These are phyloP conservation scores for Drosophila nannoptera DNA, from an alignment of 1,140 invertebrate genomes.

Conservation along the genomic window DNA sequence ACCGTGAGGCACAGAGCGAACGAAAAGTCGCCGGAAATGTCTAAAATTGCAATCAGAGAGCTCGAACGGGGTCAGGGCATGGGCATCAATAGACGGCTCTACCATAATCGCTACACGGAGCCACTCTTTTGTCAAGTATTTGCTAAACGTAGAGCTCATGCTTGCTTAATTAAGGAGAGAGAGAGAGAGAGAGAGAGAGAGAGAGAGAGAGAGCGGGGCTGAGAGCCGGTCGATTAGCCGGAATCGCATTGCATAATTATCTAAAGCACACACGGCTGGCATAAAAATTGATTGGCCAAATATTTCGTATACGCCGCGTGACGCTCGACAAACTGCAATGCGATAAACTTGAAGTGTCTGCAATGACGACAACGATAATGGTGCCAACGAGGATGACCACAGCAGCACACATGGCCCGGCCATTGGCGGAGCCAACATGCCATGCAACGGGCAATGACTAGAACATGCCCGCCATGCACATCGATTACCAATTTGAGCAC, in stretches of 20 bases:
- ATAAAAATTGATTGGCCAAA: conserved; percentile 71
- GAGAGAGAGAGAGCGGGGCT: no score
- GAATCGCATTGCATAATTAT: conserved; percentile 39
- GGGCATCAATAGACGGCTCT: background rate
- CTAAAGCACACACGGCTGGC: conserved; percentile 17
- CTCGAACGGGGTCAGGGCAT: background rate
- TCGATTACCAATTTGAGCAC: conserved; percentile 54
- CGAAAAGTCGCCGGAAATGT: conserved; percentile 41
- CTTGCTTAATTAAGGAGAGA: conserved; percentile 11
- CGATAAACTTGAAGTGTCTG: conserved; percentile 72
- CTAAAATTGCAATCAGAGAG: conserved; percentile 44
- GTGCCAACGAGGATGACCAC: conserved; percentile 44
- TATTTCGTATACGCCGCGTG: conserved; percentile 66
- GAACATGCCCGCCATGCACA: conserved; percentile 38
- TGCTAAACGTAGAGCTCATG: background rate
- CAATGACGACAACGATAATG: conserved; percentile 38
- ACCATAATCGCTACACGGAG: background rate
- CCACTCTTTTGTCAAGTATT: background rate
- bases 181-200: no score
- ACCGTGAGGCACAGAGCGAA: conserved; percentile 30
- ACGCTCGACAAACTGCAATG: conserved; percentile 54
- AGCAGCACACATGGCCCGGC: conserved; percentile 30
- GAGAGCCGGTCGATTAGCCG: conserved; percentile 48
- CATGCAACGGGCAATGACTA: conserved; percentile 39
- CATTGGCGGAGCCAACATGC: conserved; percentile 44